Conservation (phyloP, 2,888 invertebrate species). For the Lasioglossum morio region DNA sequence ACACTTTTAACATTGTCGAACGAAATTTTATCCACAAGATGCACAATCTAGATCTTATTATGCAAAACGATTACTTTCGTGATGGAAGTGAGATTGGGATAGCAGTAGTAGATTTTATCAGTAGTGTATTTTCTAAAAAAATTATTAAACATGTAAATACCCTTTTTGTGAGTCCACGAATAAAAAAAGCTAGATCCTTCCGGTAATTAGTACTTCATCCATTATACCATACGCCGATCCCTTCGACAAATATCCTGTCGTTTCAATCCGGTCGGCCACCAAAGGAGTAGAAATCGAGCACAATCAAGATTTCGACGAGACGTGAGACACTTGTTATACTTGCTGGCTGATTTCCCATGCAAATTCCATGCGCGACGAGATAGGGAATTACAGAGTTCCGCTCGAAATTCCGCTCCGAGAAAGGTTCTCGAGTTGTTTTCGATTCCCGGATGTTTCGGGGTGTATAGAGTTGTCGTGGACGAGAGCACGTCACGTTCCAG, state of each 20-base stretch:
- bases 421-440: slow-evolving; percentile 36
- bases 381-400: not conserved
- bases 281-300: not conserved
- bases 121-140: not conserved
- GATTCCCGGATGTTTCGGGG: slow-evolving; percentile 20
- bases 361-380: not conserved
- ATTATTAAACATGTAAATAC: not conserved
- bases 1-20: not conserved
- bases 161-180: not conserved
- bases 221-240: not conserved
- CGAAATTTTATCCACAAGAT: not conserved
- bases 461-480: slow-evolving; percentile 25
- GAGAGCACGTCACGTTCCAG: slow-evolving; percentile 51
- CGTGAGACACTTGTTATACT: not conserved
- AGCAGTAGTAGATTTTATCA: not conserved
- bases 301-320: slow-evolving; percentile 1
- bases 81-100: not conserved
- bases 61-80: not conserved
- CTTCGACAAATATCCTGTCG: not conserved
- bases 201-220: not conserved
- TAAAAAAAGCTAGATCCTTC: not conserved
- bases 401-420: slow-evolving; percentile 47
- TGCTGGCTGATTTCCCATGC: not conserved
- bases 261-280: not conserved
- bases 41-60: not conserved